Percentiles rank a stretch among this genome's conserved stretches.
These are phyloP conservation scores for Alethe castanea DNA, from an alignment of 2,113 vertebrate genomes.

Conservation along the genomic window DNA sequence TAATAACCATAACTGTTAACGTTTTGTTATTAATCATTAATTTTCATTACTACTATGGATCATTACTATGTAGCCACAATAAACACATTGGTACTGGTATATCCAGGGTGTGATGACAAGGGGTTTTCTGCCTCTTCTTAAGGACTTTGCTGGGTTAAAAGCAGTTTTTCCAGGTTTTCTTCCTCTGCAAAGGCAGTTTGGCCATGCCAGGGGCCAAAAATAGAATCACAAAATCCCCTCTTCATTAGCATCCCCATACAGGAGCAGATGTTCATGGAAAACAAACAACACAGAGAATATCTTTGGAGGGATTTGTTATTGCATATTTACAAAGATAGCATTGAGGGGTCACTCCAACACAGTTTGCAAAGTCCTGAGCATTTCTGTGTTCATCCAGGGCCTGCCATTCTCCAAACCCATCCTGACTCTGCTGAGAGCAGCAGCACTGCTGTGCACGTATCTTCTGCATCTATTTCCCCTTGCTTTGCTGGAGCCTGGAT, in stretches of 20 bases:
- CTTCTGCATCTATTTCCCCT: background rate
- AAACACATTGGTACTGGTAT: background rate
- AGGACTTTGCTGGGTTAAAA: background rate
- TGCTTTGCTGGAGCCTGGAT: background rate
- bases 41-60: background rate
- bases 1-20: background rate
- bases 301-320: background rate
- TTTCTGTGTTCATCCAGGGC: background rate
- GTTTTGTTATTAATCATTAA: background rate
- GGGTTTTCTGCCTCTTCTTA: background rate
- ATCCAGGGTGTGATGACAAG: background rate
- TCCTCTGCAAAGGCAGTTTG: background rate
- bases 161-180: background rate
- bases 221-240: fast-evolving
- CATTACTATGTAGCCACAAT: background rate
- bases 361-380: background rate
- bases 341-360: background rate
- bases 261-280: background rate
- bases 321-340: background rate
- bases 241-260: background rate
- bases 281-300: background rate
- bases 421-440: background rate
- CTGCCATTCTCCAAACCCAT: background rate
- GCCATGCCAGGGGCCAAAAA: background rate
- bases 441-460: fast-evolving